These are phyloP conservation scores for Myrmophylax atrothorax DNA, from an alignment of 2,113 vertebrate species.

Conservation along the genomic window DNA sequence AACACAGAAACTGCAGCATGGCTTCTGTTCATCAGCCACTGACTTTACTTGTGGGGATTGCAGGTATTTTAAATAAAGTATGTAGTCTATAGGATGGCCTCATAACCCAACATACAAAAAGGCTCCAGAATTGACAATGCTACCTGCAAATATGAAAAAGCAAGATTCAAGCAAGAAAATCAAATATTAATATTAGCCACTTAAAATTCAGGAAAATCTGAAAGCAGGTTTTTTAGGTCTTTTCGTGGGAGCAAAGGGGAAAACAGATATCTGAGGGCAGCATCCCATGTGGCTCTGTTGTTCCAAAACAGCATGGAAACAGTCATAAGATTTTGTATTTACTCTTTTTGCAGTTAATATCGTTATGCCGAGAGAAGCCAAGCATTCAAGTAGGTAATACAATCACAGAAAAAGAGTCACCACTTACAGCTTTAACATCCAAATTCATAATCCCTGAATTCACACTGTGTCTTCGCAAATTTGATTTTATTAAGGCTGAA, in stretches of 20 bases:
- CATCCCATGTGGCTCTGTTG: background rate
- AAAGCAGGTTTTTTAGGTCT: background rate
- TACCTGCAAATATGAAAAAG: background rate
- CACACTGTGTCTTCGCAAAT: constrained; percentile 88
- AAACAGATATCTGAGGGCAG: background rate
- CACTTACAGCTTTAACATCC: constrained; percentile 80
- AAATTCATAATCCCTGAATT: constrained; percentile 76
- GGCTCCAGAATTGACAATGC: background rate
- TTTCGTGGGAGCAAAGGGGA: background rate
- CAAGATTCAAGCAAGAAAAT: background rate
- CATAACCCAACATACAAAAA: background rate
- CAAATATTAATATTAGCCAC: background rate
- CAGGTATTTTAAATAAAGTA: background rate
- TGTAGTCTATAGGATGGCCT: background rate
- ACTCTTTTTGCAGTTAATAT: background rate
- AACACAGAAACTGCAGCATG: background rate
- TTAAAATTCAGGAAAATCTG: background rate
- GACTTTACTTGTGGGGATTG: background rate
- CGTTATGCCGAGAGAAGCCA: background rate
- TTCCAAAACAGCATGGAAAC: background rate
- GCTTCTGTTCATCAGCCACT: background rate
- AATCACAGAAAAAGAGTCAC: background rate
- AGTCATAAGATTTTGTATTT: background rate
- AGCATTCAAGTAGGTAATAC: background rate
- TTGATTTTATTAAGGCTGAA: constrained; percentile 92